Percentiles rank a stretch among this genome's conserved stretches.
These are phyloP conservation scores for Phaetusa simplex DNA, from an alignment of 2,113 vertebrate species.

Conservation along the genomic window DNA sequence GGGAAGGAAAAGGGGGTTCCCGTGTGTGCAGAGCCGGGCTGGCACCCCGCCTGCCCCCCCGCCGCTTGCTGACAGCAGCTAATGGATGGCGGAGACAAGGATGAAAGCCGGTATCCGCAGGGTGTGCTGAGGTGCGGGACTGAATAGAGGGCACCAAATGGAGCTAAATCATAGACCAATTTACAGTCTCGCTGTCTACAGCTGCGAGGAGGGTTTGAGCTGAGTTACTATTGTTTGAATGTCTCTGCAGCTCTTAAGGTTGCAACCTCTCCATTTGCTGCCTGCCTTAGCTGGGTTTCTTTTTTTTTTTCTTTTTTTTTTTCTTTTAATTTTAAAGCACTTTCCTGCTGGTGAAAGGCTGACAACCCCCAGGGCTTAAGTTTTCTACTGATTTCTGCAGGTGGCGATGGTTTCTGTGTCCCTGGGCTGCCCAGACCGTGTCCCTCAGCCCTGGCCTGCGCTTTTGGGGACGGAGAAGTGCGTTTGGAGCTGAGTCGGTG, in stretches of 20 bases:
- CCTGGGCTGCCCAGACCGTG: not conserved
- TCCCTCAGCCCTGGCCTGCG: fast-evolving
- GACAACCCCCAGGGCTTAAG: not conserved
- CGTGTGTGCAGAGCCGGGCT: fast-evolving
- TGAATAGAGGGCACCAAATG: not conserved
- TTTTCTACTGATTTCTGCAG: not conserved
- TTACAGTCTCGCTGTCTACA: not conserved
- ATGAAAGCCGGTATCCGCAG: not conserved
- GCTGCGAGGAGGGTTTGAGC: not conserved
- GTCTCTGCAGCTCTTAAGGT: not conserved
- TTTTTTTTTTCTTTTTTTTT: not conserved
- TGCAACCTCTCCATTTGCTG: slow-evolving; percentile 20
- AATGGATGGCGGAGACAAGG: not conserved
- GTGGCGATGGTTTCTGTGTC: not conserved
- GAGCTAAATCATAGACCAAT: slow-evolving; percentile 23
- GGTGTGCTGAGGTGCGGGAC: fast-evolving
- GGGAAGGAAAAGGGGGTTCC: not conserved
- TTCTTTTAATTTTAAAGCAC: not conserved
- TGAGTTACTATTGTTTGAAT: not conserved
- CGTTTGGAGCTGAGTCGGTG: not conserved
- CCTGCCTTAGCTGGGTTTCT: not conserved
- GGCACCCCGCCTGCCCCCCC: not conserved
- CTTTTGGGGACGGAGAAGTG: not conserved
- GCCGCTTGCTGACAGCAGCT: not conserved
- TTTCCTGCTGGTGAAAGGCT: not conserved